Evolutionary conservation across 2,888 invertebrate species (phyloP), one percentile per base, ranked within the genome.

Genomic region (Metalampra italica): DNA sequence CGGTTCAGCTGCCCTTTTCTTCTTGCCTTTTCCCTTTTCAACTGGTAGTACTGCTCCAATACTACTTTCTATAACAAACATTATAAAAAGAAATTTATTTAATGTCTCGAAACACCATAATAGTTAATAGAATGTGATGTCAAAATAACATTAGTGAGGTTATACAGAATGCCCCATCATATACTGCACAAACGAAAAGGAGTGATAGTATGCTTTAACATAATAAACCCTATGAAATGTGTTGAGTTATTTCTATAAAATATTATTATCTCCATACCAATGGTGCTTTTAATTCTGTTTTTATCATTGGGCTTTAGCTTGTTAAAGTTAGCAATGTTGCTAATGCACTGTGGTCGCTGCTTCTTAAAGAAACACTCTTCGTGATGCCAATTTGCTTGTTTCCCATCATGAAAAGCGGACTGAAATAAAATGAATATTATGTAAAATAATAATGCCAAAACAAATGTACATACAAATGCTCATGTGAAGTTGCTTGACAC

Each of bases 401-500:
- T 96, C 0, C 96, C 96, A 92, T 98, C 98, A 81, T 94, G 94
- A 71, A 94, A 92, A 0, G 95, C 93, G 11, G 96, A 97, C 96
- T 97, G 36, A 8, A 75, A 39, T 87, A 89, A 34, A n/a, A n/a
- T n/a, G n/a, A n/a, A n/a, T n/a, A n/a, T n/a, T n/a, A n/a, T n/a
- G n/a, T n/a, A n/a, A n/a, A 45, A 42, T 43, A 45, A 29, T 45
- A 41, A 29, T 46, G 22, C 14, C 43, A 36, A 36, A 43, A 46
- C n/a, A 38, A 37, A 34, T 9, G 34, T 34, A 34, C 9, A 9
- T 30, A 7, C 5, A 7, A 30, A 30, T 7, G 30, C 9, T 7
- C 30, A 30, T 30, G 30, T 30, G 7, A 30, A 9, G 30, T 9
- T 30, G 9, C 5, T 7, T 30, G 9, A 30, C 5, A 30, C 30